Evolutionary conservation across 2,113 vertebrate genomes (phyloP).

Genomic region (Cepphus grylle): DNA sequence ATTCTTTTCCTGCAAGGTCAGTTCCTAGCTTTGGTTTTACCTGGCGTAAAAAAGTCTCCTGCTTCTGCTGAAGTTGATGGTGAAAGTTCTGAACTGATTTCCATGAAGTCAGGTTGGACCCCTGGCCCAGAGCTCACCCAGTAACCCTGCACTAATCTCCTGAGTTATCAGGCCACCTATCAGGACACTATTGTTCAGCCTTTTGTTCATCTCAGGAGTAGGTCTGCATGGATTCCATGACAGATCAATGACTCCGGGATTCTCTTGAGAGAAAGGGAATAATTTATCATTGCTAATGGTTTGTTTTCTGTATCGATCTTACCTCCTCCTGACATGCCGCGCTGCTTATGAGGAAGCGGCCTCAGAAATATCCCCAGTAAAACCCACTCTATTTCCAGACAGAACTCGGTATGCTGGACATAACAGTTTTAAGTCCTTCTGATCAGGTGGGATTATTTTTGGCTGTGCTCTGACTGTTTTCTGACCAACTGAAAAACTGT

Average conservation of each 20-base stretch:
- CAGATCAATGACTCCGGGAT: constrained; percentile 13
- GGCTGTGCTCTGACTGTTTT: neutral
- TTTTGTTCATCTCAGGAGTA: neutral
- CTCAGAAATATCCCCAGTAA: neutral
- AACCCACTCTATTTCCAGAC: neutral
- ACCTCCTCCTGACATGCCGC: neutral
- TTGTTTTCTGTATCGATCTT: neutral
- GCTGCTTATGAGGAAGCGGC: neutral
- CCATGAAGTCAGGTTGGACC: neutral
- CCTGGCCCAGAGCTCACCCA: neutral
- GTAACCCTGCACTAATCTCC: neutral
- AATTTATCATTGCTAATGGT: neutral
- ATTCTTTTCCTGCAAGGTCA: neutral
- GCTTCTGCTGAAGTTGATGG: neutral
- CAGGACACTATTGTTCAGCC: neutral
- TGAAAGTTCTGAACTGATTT: neutral
- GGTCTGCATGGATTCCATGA: constrained; percentile 7
- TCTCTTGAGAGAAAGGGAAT: neutral
- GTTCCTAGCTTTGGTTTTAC: neutral
- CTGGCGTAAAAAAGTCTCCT: neutral
- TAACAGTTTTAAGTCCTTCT: neutral
- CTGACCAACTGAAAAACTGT: neutral
- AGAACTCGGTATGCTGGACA: rapidly evolving
- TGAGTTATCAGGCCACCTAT: constrained; percentile 4
- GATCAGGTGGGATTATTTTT: neutral